phyloP scores from a whole-genome alignment of 2,113 vertebrate species.

The Pica pica region DNA sequence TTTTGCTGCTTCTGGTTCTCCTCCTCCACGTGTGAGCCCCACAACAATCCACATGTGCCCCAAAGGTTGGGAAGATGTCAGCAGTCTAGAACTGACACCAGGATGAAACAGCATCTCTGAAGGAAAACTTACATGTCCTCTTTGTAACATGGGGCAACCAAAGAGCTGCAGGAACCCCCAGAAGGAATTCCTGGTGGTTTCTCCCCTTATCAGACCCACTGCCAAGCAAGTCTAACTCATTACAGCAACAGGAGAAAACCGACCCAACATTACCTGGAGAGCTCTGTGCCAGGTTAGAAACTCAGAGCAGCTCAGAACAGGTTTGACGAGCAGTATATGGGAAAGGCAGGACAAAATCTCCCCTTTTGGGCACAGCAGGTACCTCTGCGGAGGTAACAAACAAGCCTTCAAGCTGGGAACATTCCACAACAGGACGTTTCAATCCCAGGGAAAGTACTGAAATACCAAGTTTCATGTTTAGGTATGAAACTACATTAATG shows the following conservation, averaged over 20 bases:
- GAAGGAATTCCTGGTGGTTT: not conserved
- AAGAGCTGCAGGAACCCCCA: not conserved
- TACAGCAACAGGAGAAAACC: not conserved
- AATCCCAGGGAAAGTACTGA: not conserved
- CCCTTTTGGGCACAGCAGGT: not conserved
- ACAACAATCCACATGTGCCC: accelerated
- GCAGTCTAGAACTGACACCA: not conserved
- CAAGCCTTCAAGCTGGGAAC: not conserved
- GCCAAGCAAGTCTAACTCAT: not conserved
- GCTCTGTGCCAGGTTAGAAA: not conserved
- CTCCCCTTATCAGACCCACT: not conserved
- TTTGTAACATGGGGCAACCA: not conserved
- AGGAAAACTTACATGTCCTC: accelerated
- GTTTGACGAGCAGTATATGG: not conserved
- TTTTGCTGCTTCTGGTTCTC: not conserved
- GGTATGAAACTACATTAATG: not conserved
- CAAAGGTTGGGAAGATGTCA: not conserved
- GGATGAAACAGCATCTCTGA: not conserved
- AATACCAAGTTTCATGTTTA: not conserved
- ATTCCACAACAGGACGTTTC: not conserved
- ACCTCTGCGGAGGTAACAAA: not conserved
- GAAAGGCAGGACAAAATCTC: not conserved
- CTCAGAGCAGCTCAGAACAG: not conserved
- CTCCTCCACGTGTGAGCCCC: not conserved
- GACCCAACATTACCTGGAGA: not conserved